phyloP scores from a whole-genome alignment of 2,113 vertebrate species.

The Archocentrus centrarchus region DNA sequence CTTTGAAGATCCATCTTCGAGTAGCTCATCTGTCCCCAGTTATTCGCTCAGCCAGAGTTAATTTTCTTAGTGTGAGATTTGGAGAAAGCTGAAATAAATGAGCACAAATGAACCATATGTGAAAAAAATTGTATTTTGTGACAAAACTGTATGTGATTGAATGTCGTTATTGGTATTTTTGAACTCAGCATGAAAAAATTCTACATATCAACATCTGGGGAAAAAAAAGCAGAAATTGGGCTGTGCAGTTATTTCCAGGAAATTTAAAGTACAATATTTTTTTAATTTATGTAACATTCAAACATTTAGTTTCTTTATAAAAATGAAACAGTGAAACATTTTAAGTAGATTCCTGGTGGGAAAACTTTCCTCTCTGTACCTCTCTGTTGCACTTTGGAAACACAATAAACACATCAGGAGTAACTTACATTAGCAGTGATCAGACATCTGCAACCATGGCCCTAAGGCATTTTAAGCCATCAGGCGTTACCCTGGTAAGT shows the following conservation, averaged over 20 bases:
- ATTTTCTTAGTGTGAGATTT: too few species aligned
- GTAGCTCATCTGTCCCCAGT: too few species aligned
- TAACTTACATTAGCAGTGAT: not conserved
- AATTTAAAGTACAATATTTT: not conserved
- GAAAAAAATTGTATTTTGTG: not conserved
- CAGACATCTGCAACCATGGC: not conserved
- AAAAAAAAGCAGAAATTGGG: not conserved
- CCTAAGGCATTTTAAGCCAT: not conserved
- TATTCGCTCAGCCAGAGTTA: too few species aligned
- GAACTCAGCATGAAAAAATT: not conserved
- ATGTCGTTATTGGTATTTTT: not conserved
- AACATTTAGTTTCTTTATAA: not conserved
- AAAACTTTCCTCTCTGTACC: not conserved
- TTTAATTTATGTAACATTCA: not conserved
- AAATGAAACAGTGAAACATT: not conserved
- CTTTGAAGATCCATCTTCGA: too few species aligned
- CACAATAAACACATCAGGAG: not conserved
- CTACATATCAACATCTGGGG: not conserved
- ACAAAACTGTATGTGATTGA: not conserved
- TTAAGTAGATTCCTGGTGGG: not conserved
- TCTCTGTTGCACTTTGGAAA: not conserved
- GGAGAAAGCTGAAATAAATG: not conserved
- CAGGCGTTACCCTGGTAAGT: too few species aligned
- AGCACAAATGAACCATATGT: not conserved
- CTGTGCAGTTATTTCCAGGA: not conserved